Evolutionary conservation across 1,140 invertebrate genomes (phyloP), one percentile per base, ranked within the genome.

Genomic region (Zophobas morio): DNA sequence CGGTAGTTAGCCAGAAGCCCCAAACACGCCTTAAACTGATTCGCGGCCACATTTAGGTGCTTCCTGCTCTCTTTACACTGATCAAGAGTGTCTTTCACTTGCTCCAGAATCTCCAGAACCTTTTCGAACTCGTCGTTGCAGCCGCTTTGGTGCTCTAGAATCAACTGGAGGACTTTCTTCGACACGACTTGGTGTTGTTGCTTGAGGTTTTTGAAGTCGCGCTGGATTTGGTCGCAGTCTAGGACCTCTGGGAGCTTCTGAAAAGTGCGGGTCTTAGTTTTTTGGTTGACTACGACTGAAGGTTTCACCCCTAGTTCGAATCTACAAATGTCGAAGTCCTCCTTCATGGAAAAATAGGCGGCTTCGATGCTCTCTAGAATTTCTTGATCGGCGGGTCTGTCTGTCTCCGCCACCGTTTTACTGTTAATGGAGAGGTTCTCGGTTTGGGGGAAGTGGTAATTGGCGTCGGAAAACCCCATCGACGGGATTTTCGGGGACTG

Each of bases 121-220:
- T 94, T 91, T 63, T 93, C 88, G 80, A 98, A 94, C 86, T 98
- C 96, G 6, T 91, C 88, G 76, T 94, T 93, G 85, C 96, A 98
- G 1, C 92, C 89, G 79, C 91, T 92, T 70, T 97, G 93, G 79
- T 98, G 96, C 85, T 98, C 94, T 5, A 97, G 88, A 81, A 98
- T 98, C 20, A 98, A 88, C 80, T 97, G 94, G 0, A 97, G 90
- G 0, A 98, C 94, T 87, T 96, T 95, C 80, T 95, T 96, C 0
- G 96, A 97, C 0, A 99, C 95, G 37, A 97, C 95, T 85, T 93
- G 90, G 74, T 95, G 91, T 84, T 96, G 94, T 66, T 90, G 90
- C 74, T 91, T 89, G 20, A 96, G 86, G 76, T 90, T 89, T 77
- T 91, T 90, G 78, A 92, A 90, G 76, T 92, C 90, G 39, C 88